Evolutionary conservation across 2,888 invertebrate species (phyloP).

Genomic region (Oasisia sp.): DNA sequence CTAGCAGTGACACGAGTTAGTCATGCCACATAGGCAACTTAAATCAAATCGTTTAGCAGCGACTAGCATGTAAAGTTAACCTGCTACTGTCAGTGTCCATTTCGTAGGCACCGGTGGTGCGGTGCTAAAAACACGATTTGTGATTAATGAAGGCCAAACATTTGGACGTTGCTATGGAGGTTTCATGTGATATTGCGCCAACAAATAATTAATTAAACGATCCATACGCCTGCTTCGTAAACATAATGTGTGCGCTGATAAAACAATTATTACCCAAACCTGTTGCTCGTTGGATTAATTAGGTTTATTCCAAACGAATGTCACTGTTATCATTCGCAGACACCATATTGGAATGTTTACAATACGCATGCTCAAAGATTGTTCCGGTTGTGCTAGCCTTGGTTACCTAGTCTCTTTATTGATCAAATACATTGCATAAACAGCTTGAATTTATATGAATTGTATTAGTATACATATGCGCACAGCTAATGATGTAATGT

Average conservation of each 20-base stretch:
- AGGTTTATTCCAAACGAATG: neutral
- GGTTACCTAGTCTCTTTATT: neutral
- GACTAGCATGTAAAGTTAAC: neutral
- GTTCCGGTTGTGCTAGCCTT: neutral
- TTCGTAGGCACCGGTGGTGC: neutral
- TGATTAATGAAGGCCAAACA: neutral
- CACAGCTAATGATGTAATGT: too few relatives aligned
- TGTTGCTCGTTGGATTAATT: neutral
- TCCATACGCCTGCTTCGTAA: neutral
- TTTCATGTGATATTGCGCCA: neutral
- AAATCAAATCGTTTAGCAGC: too few relatives aligned
- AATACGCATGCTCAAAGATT: neutral
- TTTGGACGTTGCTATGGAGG: slow-evolving; percentile 1
- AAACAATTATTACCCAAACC: neutral
- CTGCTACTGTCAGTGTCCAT: neutral
- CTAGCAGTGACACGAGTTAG: too few relatives aligned
- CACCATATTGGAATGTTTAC: slow-evolving; percentile 13
- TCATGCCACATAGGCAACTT: too few relatives aligned
- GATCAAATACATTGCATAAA: too few relatives aligned
- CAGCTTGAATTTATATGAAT: too few relatives aligned
- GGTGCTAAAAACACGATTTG: neutral
- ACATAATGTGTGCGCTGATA: neutral
- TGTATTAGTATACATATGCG: too few relatives aligned
- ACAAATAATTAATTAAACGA: neutral
- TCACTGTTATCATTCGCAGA: neutral